Percentiles rank a stretch among this genome's conserved stretches.
phyloP scores from a whole-genome alignment of 2,113 vertebrate species.

The Camelus dromedarius region DNA sequence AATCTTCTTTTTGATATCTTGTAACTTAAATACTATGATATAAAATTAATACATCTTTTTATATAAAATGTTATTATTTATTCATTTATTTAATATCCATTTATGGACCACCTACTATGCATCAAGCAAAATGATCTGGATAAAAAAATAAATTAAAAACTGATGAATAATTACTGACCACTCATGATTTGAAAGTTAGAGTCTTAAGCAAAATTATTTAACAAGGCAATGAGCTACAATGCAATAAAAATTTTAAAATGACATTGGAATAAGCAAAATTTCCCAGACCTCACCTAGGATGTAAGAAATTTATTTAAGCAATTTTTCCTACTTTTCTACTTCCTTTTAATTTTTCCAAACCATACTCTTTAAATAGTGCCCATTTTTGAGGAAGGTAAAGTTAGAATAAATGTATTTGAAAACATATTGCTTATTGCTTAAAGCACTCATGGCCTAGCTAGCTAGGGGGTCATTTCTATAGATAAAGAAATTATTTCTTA shows the following conservation, averaged over 20 bases:
- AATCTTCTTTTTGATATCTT: background rate
- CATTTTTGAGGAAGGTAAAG: slow-evolving; percentile 34
- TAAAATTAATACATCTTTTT: too few relatives aligned
- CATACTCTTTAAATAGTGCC: background rate
- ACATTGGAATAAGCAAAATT: background rate
- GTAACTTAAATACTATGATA: background rate
- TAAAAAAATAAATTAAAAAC: slow-evolving; percentile 35
- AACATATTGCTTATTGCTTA: background rate
- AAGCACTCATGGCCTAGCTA: background rate
- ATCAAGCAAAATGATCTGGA: background rate
- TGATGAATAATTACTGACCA: background rate
- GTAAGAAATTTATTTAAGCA: background rate
- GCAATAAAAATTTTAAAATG: slow-evolving; percentile 9
- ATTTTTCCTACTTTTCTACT: slow-evolving; percentile 27
- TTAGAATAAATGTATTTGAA: background rate
- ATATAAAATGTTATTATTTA: background rate
- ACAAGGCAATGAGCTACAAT: background rate
- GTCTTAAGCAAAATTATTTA: slow-evolving; percentile 24
- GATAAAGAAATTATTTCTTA: background rate
- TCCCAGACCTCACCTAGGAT: background rate
- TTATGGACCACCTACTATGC: slow-evolving; percentile 11
- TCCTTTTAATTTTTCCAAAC: slow-evolving; percentile 18
- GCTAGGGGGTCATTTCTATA: background rate
- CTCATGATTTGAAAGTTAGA: background rate
- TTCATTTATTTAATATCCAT: slow-evolving; percentile 25